phyloP scores from a whole-genome alignment of 2,113 vertebrate species.

The Vidua chalybeata region DNA sequence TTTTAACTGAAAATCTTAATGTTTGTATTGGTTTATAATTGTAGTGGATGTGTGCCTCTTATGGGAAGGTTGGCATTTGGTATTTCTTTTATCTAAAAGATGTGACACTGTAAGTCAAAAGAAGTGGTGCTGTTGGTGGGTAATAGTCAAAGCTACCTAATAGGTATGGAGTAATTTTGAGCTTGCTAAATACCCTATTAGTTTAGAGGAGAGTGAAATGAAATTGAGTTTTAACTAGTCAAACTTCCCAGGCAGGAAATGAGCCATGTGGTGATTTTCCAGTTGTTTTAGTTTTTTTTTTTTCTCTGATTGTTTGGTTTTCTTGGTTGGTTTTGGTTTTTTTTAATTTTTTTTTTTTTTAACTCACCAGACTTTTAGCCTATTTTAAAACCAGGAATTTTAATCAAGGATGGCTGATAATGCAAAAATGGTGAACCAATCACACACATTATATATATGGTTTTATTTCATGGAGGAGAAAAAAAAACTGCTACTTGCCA shows the following conservation, averaged over 20 bases:
- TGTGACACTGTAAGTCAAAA: not conserved
- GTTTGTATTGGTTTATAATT: not conserved
- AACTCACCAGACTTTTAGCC: not conserved
- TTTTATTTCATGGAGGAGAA: not conserved
- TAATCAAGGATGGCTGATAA: not conserved
- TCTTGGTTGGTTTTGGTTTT: not conserved
- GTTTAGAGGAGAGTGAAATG: not conserved
- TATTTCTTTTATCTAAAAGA: not conserved
- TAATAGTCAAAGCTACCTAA: not conserved
- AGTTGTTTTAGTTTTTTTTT: not conserved
- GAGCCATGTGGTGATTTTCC: not conserved
- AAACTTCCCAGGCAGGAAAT: not conserved
- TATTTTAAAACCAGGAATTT: not conserved
- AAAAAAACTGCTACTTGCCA: not conserved
- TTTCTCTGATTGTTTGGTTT: not conserved
- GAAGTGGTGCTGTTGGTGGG: not conserved
- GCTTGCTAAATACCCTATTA: not conserved
- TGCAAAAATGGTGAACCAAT: not conserved
- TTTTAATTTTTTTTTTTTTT: not conserved
- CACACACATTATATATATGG: too few species aligned
- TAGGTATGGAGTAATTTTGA: not conserved
- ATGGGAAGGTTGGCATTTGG: not conserved
- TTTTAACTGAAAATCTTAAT: not conserved
- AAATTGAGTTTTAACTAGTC: not conserved
- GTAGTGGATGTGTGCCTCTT: not conserved